These are phyloP conservation scores for Leucophenga maculata DNA, from an alignment of 2,888 invertebrate genomes.

Conservation along the genomic window DNA sequence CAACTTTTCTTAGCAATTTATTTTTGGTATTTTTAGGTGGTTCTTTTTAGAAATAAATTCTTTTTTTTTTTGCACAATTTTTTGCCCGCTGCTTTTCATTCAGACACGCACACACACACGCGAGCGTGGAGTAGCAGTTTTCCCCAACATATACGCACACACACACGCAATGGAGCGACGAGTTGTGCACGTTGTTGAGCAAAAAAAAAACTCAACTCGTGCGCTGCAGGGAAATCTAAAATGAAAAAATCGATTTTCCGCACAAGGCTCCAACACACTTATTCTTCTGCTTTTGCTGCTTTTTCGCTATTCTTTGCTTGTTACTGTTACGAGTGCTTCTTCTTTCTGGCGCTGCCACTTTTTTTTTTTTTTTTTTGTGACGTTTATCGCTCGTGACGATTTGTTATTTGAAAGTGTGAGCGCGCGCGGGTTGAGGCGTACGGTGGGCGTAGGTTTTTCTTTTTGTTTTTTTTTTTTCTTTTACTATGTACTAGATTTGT, in stretches of 20 bases:
- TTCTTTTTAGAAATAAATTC: no score
- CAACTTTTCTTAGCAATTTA: no score
- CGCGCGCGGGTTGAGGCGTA: conserved; percentile 33
- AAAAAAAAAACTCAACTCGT: conserved; percentile 27
- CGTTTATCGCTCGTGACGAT: background rate
- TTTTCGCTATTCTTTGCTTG: conserved; percentile 36
- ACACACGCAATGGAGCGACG: background rate
- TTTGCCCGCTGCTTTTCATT: conserved; percentile 4
- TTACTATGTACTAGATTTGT: conserved; percentile 42
- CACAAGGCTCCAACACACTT: conserved; percentile 58
- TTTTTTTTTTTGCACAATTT: conserved; percentile 7
- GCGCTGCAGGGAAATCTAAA: conserved; percentile 49
- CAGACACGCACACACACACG: background rate
- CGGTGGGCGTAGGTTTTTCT: conserved; percentile 55
- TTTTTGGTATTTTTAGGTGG: no score
- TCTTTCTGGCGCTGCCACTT: conserved; percentile 31
- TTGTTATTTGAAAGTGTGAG: conserved; percentile 2
- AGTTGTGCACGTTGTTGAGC: background rate
- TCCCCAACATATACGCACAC: background rate
- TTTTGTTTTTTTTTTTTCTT: conserved; percentile 46
- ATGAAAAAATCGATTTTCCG: conserved; percentile 70
- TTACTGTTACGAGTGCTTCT: conserved; percentile 36
- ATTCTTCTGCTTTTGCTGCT: conserved; percentile 39
- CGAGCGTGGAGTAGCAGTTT: conserved; percentile 5
- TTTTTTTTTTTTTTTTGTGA: conserved; percentile 23